phyloP scores from a whole-genome alignment of 2,113 vertebrate species.

The Phrynosoma platyrhinos region DNA sequence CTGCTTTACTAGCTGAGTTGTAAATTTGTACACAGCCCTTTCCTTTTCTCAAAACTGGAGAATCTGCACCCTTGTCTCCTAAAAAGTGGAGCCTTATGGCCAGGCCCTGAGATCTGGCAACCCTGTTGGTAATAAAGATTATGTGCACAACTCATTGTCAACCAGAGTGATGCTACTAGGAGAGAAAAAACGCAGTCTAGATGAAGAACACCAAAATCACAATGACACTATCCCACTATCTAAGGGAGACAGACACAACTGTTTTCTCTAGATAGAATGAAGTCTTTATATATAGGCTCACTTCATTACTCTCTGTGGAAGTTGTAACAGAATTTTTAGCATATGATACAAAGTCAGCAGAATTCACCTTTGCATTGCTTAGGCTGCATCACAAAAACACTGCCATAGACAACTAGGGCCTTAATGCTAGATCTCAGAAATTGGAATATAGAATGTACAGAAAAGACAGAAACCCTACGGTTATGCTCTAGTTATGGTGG shows the following conservation, averaged over 20 bases:
- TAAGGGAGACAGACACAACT: background rate
- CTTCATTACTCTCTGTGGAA: background rate
- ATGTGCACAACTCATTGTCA: background rate
- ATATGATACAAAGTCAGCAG: background rate
- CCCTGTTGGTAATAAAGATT: background rate
- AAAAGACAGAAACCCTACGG: background rate
- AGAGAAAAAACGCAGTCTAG: background rate
- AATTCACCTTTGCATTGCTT: background rate
- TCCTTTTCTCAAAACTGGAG: background rate
- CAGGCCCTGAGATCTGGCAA: background rate
- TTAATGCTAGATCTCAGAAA: slow-evolving; percentile 2
- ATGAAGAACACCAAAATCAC: slow-evolving; percentile 3
- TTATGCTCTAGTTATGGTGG: background rate
- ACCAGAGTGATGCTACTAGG: no score
- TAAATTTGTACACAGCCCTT: background rate
- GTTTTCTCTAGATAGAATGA: background rate
- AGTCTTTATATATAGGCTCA: background rate
- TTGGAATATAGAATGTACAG: background rate
- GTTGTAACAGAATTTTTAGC: slow-evolving; percentile 2
- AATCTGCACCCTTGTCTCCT: background rate
- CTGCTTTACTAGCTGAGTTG: no score
- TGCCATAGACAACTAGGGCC: background rate
- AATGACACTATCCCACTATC: background rate
- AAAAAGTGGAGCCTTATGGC: background rate
- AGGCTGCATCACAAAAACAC: background rate